Conservation (phyloP, 1,140 invertebrate species). For the Scaptomyza pallida region DNA sequence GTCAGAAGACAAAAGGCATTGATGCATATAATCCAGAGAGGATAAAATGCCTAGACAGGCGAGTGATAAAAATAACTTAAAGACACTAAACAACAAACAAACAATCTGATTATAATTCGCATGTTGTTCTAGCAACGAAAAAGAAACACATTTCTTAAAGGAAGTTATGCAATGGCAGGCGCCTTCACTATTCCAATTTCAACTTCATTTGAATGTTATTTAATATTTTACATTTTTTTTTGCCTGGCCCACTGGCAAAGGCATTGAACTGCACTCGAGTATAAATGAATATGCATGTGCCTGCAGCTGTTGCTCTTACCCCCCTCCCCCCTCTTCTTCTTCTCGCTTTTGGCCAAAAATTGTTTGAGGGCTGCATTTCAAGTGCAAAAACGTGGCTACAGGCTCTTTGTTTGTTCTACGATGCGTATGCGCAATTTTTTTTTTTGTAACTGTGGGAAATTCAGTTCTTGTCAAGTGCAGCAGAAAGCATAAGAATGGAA, state of each 20-base stretch:
- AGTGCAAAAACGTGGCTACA: slow-evolving; percentile 15
- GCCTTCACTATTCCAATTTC: background rate
- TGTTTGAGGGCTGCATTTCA: slow-evolving; percentile 22
- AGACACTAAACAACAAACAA: background rate
- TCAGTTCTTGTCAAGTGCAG: slow-evolving; percentile 66
- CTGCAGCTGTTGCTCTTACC: too few relatives aligned
- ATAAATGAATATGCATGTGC: background rate
- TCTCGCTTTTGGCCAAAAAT: slow-evolving; percentile 23
- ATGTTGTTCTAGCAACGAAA: background rate
- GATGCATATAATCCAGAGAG: slow-evolving; percentile 21
- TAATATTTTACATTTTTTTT: background rate
- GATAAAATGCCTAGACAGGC: slow-evolving; percentile 17
- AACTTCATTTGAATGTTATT: slow-evolving; percentile 9
- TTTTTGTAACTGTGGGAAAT: slow-evolving; percentile 75
- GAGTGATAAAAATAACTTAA: slow-evolving; percentile 20
- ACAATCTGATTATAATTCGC: background rate
- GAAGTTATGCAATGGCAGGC: background rate
- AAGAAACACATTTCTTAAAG: background rate
- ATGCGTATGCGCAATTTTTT: slow-evolving; percentile 68
- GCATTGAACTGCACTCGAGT: slow-evolving; percentile 46
- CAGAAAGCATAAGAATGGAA: too few relatives aligned
- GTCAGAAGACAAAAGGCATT: slow-evolving; percentile 10
- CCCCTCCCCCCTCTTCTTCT: background rate
- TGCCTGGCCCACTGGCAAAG: slow-evolving; percentile 14
- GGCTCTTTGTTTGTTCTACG: slow-evolving; percentile 38